A percentile compares a stretch with the other conserved stretches of the same genome.
These are phyloP conservation scores for Bagarius yarrelli DNA, from an alignment of 2,113 vertebrate species.

Conservation along the genomic window DNA sequence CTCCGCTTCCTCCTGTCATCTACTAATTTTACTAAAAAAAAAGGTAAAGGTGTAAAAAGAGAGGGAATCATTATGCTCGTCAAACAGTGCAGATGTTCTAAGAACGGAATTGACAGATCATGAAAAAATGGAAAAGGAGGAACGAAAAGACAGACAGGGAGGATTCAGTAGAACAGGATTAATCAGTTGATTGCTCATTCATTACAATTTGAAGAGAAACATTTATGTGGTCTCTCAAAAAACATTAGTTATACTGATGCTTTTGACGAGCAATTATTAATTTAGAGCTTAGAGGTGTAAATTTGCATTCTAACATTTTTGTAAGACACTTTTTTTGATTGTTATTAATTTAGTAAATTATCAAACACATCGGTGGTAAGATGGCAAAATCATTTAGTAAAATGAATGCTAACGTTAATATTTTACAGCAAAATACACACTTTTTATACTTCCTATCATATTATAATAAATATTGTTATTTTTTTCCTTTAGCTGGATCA, in stretches of 20 bases:
- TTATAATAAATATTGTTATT: no score
- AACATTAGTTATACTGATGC: not conserved
- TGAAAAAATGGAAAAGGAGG: not conserved
- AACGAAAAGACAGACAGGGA: not conserved
- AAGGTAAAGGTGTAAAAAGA: not conserved
- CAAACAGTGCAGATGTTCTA: constrained; percentile 45
- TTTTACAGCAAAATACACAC: no score
- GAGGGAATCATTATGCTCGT: constrained; percentile 26
- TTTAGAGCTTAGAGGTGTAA: constrained; percentile 14
- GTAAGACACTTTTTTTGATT: constrained; percentile 2
- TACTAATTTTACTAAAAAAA: constrained; percentile 29
- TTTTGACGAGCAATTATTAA: not conserved
- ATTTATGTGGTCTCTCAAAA: not conserved
- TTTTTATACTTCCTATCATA: no score
- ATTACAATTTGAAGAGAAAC: constrained; percentile 9
- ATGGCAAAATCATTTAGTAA: no score
- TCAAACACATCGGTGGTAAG: no score
- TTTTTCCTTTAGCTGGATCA: no score
- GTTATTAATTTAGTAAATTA: constrained; percentile 1
- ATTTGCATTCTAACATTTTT: constrained; percentile 16
- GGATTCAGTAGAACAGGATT: constrained; percentile 8
- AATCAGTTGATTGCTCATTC: constrained; percentile 17
- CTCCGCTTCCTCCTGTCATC: constrained; percentile 45
- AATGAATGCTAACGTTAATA: no score
- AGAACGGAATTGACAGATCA: constrained; percentile 34